Base-by-base conservation (phyloP, 2,888 invertebrate species). In the Byasa hedistus region DNA sequence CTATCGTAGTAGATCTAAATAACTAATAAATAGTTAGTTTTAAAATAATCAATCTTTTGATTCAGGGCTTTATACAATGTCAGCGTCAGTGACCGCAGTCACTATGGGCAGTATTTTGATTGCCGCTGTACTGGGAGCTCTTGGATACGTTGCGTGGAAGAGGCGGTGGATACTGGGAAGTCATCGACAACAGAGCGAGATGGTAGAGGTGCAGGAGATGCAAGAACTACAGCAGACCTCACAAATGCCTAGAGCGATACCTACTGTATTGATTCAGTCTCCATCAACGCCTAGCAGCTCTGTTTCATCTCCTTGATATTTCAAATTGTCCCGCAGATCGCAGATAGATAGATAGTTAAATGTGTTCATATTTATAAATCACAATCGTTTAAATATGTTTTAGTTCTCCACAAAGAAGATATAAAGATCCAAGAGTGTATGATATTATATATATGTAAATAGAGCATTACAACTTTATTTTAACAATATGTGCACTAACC, bases 11-110 rank as follows among this genome's bases (percentile, higher is more conserved):
- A 10, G 10, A 32, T 8, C 7, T 32, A 32, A 8, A 32, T 32
- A 32, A 10, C 10, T 32, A n/a, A n/a, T n/a, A n/a, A n/a, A n/a
- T n/a, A n/a, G n/a, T 32, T 10, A 10, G 7, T 32, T 32, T 32
- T 57, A 64, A 22, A 64, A 44, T n/a, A 48, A 57, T 57, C 10
- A 19, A 1, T 58, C 54, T 64, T 73, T 72, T 69, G 64, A 71
- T 73, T 61, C 79, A 91, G 91, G 89, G 56, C 69, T 86, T 60
- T 85, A 87, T 76, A 79, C 83, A 69, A 84, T 90, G 83, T 86
- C 91, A 23, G 89, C 88, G n/a, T 87, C 91, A 19, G 82, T 82
- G 0, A 84, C 85, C 0, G 87, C 87, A 8, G 82, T 91, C 59
- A 82, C 83, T 2, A 78, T 89, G 24, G 90, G 86, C 5, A 79